phyloP scores from a whole-genome alignment of 2,888 invertebrate genomes.

The Glyphotaelius pellucidus region DNA sequence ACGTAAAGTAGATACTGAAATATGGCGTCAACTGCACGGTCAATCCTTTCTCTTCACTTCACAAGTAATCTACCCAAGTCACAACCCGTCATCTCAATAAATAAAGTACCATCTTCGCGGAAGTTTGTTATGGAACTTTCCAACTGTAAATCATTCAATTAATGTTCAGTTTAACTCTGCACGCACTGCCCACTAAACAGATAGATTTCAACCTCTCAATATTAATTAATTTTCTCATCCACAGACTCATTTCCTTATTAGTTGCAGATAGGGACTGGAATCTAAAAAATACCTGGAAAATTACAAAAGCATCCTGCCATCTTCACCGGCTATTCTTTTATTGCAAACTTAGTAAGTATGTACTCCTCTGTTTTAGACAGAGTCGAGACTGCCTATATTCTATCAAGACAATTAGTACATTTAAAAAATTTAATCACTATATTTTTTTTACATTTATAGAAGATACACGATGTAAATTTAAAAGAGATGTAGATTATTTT shows the following conservation, averaged over 20 bases:
- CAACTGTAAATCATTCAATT: slow-evolving; percentile 8
- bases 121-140: slow-evolving; percentile 5
- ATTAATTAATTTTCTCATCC: not conserved
- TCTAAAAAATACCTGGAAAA: not conserved
- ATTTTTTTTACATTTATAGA: too few relatives aligned
- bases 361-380: too few relatives aligned
- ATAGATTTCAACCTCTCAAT: not conserved
- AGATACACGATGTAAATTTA: too few relatives aligned
- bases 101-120: slow-evolving; percentile 19
- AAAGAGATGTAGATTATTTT: too few relatives aligned
- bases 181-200: slow-evolving; percentile 2
- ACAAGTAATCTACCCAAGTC: not conserved
- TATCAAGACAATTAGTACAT: too few relatives aligned
- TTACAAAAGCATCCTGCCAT: not conserved
- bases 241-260: not conserved
- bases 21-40: not conserved
- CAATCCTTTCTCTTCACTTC: slow-evolving; percentile 13
- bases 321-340: not conserved
- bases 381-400: too few relatives aligned
- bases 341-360: too few relatives aligned
- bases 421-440: too few relatives aligned
- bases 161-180: not conserved
- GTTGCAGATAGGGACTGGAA: not conserved
- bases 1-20: not conserved
- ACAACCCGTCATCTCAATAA: slow-evolving; percentile 10